Evolutionary conservation across 2,113 vertebrate species (phyloP), one percentile per base, ranked within the genome.

Genomic region (Mystacornis crossleyi): DNA sequence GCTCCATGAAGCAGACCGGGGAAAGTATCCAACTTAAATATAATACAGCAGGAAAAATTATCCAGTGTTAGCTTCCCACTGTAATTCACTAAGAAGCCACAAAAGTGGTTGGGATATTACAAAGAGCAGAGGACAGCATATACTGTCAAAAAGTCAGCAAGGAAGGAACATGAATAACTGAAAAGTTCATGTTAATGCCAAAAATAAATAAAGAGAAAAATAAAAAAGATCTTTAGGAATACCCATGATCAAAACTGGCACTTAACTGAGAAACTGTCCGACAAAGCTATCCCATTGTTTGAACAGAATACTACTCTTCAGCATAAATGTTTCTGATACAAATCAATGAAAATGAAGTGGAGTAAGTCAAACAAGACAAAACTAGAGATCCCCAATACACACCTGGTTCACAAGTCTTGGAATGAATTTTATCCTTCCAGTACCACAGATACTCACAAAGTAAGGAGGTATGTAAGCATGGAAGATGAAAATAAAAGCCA

Each of bases 11-110:
- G 80, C n/a, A 83, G 67, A 94, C 66, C 19, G 90, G 72, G 54
- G 67, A 77, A 94, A 91, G 45, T 26, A 83, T 92, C 86, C 91
- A 83, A 86, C 81, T 89, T 65, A 92, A 89, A 89, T 71, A 88
- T 5, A 80, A 65, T 43, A 60, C 8, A 81, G 67, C 31, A 86
- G 15, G 50, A 90, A 92, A 95, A 94, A 77, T 21, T 77, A 90
- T 36, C 66, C 45, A 75, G 24, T 7, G 0, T 36, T 85, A 77
- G 45, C 43, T 83, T 94, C n/a, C 40, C 67, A 61, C n/a, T 57
- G 21, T 19, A 80, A 34, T 53, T 87, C 65, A 87, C 43, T 84
- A 58, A 78, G 47, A n/a, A 57, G 36, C 19, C 66, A 61, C 62
- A 73, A 28, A 88, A 92, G 23, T 33, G n/a, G 8, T 6, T 34